Percentiles rank a stretch among this genome's conserved stretches.
phyloP scores from a whole-genome alignment of 2,113 vertebrate genomes.

The Pteronura brasiliensis region DNA sequence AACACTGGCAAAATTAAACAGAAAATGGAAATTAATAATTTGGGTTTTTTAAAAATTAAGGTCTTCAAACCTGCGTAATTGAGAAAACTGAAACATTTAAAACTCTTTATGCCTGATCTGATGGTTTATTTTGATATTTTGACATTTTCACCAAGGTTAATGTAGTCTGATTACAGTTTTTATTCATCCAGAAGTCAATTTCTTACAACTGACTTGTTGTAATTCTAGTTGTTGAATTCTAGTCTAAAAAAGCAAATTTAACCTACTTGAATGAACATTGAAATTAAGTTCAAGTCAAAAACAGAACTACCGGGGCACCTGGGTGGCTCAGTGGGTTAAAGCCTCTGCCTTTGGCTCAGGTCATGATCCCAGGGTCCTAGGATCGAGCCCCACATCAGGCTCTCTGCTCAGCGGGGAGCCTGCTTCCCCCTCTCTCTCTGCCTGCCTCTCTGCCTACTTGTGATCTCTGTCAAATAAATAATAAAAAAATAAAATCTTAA shows the following conservation, averaged over 20 bases:
- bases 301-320: neutral
- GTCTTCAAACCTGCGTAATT: neutral
- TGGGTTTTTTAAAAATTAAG: neutral
- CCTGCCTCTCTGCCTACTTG: too few relatives aligned
- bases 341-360: too few relatives aligned
- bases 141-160: neutral
- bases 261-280: neutral
- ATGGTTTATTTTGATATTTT: neutral
- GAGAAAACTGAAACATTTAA: neutral
- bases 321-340: too few relatives aligned
- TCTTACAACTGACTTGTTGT: neutral
- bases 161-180: neutral
- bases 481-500: too few relatives aligned
- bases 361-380: too few relatives aligned
- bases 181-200: neutral
- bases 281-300: constrained; percentile 16
- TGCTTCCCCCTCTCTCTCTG: too few relatives aligned
- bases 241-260: neutral
- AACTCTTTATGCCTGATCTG: neutral
- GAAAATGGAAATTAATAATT: neutral
- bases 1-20: constrained; percentile 12
- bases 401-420: too few relatives aligned
- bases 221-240: too few relatives aligned
- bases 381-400: too few relatives aligned
- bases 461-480: too few relatives aligned